phyloP scores from a whole-genome alignment of 1,140 invertebrate species.

The Bombus haemorrhoidalis region DNA sequence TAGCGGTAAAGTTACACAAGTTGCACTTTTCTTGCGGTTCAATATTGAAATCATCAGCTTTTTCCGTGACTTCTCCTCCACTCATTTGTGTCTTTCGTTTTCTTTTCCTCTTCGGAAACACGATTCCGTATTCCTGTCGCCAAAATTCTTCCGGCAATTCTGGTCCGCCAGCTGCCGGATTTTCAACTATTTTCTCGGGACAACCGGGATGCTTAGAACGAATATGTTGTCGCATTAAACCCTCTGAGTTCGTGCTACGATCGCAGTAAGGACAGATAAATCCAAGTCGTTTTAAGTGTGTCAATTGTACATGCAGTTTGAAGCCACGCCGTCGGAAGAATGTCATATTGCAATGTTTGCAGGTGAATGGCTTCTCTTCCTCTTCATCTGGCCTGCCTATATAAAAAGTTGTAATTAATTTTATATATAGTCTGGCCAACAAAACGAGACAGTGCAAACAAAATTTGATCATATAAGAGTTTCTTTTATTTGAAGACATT shows the following conservation, averaged over 20 bases:
- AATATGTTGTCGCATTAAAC: slow-evolving; percentile 74
- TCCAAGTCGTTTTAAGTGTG: slow-evolving; percentile 76
- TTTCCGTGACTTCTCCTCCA: slow-evolving; percentile 22
- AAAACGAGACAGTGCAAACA: too few relatives aligned
- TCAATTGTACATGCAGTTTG: slow-evolving; percentile 77
- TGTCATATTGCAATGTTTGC: slow-evolving; percentile 78
- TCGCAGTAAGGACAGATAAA: slow-evolving; percentile 79
- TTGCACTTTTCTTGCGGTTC: slow-evolving; percentile 62
- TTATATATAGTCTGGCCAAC: too few relatives aligned
- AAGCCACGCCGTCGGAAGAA: slow-evolving; percentile 75
- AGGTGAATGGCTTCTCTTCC: slow-evolving; percentile 53
- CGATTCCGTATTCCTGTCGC: slow-evolving; percentile 77
- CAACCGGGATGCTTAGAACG: slow-evolving; percentile 69
- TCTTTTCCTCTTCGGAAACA: slow-evolving; percentile 55
- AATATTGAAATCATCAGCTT: slow-evolving; percentile 10
- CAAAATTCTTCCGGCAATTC: slow-evolving; percentile 78
- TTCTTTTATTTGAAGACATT: background rate
- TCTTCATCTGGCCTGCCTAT: slow-evolving; percentile 21
- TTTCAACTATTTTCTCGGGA: slow-evolving; percentile 68
- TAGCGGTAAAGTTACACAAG: slow-evolving; percentile 72
- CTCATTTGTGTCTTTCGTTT: slow-evolving; percentile 48
- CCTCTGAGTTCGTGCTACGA: slow-evolving; percentile 73
- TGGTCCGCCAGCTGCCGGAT: slow-evolving; percentile 57
- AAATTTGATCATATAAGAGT: background rate
- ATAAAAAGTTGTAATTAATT: background rate